Percentiles rank a stretch among this genome's conserved stretches.
phyloP scores from a whole-genome alignment of 2,888 invertebrate genomes.

The Trileptium ribeirensis region DNA sequence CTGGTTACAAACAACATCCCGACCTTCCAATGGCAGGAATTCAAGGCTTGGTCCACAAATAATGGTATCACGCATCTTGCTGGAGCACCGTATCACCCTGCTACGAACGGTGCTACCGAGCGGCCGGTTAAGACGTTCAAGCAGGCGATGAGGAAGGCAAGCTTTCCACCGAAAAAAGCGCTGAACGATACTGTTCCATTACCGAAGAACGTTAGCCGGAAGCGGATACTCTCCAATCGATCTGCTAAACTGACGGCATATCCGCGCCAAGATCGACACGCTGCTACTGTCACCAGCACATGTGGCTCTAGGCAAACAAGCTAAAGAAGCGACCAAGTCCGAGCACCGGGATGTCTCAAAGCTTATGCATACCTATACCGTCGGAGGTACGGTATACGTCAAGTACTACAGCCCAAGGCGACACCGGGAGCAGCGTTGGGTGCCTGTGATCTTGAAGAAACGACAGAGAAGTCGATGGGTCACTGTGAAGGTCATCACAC shows the following conservation, averaged over 20 bases:
- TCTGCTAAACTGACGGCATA: conserved; percentile 20
- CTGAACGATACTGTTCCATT: conserved; percentile 25
- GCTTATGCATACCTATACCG: neutral
- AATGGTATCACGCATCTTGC: neutral
- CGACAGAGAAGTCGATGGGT: neutral
- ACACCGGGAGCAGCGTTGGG: conserved; percentile 20
- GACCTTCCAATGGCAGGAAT: conserved; percentile 25
- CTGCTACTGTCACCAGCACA: conserved; percentile 22
- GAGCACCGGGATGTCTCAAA: neutral
- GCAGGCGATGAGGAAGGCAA: conserved; percentile 25
- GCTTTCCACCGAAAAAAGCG: conserved; percentile 25
- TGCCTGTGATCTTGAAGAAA: conserved; percentile 18
- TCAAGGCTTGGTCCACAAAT: neutral
- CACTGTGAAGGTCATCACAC: conserved; percentile 12
- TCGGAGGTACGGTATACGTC: conserved; percentile 4
- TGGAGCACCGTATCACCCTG: conserved; percentile 39
- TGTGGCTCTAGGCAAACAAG: conserved; percentile 20
- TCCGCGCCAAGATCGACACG: neutral
- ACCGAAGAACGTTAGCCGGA: neutral
- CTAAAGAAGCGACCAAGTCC: conserved; percentile 15
- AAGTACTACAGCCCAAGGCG: conserved; percentile 12
- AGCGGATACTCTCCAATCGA: conserved; percentile 25
- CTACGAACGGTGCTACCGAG: conserved; percentile 25
- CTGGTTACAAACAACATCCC: conserved; percentile 39
- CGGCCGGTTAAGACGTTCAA: conserved; percentile 36